These are phyloP conservation scores for Cnemophilus loriae DNA, from an alignment of 2,113 vertebrate species.

Conservation along the genomic window DNA sequence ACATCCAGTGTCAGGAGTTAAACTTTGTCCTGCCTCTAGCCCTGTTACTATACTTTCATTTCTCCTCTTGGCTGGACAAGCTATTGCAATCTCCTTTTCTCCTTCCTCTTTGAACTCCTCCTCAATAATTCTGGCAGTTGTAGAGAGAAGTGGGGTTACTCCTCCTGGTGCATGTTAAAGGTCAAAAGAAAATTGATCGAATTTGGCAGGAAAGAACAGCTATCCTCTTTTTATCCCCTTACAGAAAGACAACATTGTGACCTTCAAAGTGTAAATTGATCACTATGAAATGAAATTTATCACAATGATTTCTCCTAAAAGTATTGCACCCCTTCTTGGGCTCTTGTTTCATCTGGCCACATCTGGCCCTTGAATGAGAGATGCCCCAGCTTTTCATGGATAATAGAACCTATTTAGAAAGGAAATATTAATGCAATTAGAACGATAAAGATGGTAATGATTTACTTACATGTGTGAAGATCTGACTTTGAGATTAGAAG, in stretches of 20 bases:
- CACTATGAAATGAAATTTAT: neutral
- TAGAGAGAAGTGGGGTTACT: neutral
- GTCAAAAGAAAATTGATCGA: neutral
- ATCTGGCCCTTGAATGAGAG: neutral
- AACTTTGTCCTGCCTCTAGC: neutral
- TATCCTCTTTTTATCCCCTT: neutral
- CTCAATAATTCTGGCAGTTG: neutral
- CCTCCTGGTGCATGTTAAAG: neutral
- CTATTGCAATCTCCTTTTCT: neutral
- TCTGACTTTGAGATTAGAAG: neutral
- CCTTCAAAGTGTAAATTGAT: neutral
- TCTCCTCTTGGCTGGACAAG: neutral
- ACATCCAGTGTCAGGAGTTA: neutral
- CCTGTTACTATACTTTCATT: neutral
- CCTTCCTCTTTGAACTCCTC: neutral
- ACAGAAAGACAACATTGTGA: neutral
- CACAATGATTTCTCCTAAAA: neutral
- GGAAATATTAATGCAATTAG: neutral
- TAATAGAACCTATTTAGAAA: neutral
- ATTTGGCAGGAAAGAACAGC: neutral
- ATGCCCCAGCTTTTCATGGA: neutral
- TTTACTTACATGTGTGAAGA: neutral
- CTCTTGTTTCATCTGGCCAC: accelerated
- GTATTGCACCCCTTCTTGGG: neutral
- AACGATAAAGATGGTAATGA: neutral